Percentiles rank a stretch among this genome's conserved stretches.
Conservation (phyloP, 2,113 vertebrate species). For the Phylloscopus whistleri region DNA sequence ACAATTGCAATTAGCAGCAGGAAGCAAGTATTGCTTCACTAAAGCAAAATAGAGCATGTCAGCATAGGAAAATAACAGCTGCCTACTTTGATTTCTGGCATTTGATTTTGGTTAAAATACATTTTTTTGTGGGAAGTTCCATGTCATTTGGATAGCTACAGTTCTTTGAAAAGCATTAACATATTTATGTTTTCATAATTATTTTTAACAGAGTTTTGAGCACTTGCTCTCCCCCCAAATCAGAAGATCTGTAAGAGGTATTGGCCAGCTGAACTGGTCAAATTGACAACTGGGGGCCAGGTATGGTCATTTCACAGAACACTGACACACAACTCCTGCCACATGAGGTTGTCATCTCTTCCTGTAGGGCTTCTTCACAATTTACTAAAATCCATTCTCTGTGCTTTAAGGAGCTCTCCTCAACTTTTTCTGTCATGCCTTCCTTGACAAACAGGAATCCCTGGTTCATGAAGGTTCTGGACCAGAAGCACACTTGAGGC, state of each 20-base stretch:
- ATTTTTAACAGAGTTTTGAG: not conserved
- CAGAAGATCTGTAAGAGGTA: not conserved
- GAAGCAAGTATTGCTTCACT: not conserved
- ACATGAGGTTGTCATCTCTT: not conserved
- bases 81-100: not conserved
- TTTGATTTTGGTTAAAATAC: not conserved
- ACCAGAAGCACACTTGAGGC: not conserved
- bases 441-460: not conserved
- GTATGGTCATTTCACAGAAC: not conserved
- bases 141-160: not conserved
- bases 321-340: not conserved
- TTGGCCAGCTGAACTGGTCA: not conserved
- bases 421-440: not conserved
- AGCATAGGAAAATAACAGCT: not conserved
- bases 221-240: not conserved
- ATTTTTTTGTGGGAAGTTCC: not conserved
- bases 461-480: not conserved
- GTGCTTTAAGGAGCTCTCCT: not conserved
- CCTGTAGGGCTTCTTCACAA: not conserved
- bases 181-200: not conserved
- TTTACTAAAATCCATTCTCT: not conserved
- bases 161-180: not conserved
- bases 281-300: not conserved
- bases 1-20: not conserved
- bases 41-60: not conserved